phyloP scores from a whole-genome alignment of 2,113 vertebrate species.

The Cromileptes altivelis region DNA sequence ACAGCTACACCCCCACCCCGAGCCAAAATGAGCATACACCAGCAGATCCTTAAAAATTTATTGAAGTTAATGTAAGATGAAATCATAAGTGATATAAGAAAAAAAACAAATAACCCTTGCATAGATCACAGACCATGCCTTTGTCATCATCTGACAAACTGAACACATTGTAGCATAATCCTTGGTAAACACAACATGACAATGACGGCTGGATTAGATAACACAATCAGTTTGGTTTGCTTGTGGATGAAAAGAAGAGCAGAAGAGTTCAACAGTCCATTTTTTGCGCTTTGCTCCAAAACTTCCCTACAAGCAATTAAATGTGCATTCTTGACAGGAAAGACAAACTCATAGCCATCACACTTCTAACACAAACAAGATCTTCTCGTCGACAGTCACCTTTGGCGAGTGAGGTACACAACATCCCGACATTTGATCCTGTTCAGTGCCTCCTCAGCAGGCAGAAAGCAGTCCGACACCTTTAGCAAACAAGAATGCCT shows the following conservation, averaged over 20 bases:
- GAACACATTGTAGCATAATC: conserved; percentile 81
- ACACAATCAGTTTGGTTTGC: conserved; percentile 68
- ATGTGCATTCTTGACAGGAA: conserved; percentile 61
- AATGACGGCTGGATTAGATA: conserved; percentile 66
- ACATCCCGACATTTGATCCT: conserved; percentile 51
- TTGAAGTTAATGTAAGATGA: conserved; percentile 94
- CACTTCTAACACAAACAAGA: conserved; percentile 33
- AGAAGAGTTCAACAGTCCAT: conserved; percentile 72
- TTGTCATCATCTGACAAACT: conserved; percentile 88
- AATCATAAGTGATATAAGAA: conserved; percentile 91
- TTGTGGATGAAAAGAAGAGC: conserved; percentile 70
- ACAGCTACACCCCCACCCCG: neutral
- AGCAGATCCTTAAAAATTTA: conserved; percentile 97
- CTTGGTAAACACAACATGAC: conserved; percentile 71
- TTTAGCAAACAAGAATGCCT: conserved; percentile 61
- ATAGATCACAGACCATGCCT: conserved; percentile 96
- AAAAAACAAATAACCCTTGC: conserved; percentile 88
- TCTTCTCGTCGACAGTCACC: conserved; percentile 45
- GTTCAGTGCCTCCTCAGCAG: conserved; percentile 59
- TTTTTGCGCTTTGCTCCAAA: conserved; percentile 58
- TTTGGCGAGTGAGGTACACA: conserved; percentile 59
- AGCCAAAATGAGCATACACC: conserved; percentile 70
- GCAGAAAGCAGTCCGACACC: conserved; percentile 59
- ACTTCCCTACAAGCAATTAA: conserved; percentile 41
- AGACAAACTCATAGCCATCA: conserved; percentile 56